Evolutionary conservation across 2,113 vertebrate genomes (phyloP), one percentile per base, ranked within the genome.

Genomic region (Sterna hirundo): DNA sequence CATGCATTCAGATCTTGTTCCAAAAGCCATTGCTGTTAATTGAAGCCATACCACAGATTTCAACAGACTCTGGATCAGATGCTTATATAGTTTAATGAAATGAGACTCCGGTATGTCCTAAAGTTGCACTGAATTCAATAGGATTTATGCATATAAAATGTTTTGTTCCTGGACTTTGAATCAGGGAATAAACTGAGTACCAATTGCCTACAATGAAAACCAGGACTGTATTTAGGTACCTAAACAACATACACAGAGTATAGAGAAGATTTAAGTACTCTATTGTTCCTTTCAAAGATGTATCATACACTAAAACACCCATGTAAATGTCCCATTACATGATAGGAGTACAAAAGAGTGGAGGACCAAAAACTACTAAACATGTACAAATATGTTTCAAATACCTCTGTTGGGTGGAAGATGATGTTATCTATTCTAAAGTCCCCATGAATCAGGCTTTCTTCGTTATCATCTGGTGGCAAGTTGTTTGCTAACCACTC

Each of bases 391-490:
- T 2, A 20, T 1, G 15, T 65, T 78, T 61, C 17, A 18, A 34
- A 55, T 97, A 99, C 99, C 99, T 99, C 98, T 89, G 95, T 98
- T 76, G 99, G 99, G 65, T 99, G 99, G 90, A 99, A 99, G 91
- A 99, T 97, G 68, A 99, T 88, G 93, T 99, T 99, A 85, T 99
- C 99, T 87, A 99, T 85, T 82, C 98, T 98, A 60, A 99, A 99
- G 94, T 99, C 99, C 40, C 99, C 99, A 74, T 99, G 99, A 86
- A 99, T 97, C 77, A 99, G 98, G 1, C 79, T 96, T 90, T 98
- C 98, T 86, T 99, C 98, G n/a, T 97, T 93, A 86, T 99, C 99
- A 72, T 51, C 94, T 66, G 93, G 70, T 16, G 99, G 99, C 72
- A 99, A 72, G 95, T 99, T 99, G 61, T 96, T 97, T 94, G 96